Percentiles rank a stretch among this genome's conserved stretches.
Evolutionary conservation across 1,140 invertebrate genomes (phyloP).

Genomic region (Leptinotarsa undecemlineata): DNA sequence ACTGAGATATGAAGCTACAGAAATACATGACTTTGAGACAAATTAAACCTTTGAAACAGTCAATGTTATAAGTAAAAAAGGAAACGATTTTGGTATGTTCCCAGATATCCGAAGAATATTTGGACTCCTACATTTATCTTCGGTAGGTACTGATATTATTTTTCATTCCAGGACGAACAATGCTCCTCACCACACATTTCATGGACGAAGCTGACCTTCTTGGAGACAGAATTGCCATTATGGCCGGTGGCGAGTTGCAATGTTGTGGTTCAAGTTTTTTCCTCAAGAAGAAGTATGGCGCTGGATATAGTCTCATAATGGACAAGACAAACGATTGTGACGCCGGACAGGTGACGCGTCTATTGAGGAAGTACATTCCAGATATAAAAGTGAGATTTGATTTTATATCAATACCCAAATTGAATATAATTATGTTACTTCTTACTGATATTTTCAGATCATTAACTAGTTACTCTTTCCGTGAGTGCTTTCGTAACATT

Average conservation of each 20-base stretch:
- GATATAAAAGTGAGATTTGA: constrained; percentile 39
- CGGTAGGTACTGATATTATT: neutral
- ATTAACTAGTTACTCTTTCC: no score
- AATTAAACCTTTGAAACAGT: no score
- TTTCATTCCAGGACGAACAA: constrained; percentile 62
- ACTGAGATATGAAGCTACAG: no score
- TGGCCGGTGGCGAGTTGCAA: constrained; percentile 79
- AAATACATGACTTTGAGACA: no score
- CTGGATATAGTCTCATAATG: constrained; percentile 65
- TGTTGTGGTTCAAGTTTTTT: constrained; percentile 86
- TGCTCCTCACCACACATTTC: constrained; percentile 94
- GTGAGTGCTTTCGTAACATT: no score
- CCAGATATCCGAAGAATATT: neutral
- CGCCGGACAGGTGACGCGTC: constrained; percentile 47
- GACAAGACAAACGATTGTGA: constrained; percentile 61
- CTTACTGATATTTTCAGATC: neutral
- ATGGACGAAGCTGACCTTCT: constrained; percentile 97
- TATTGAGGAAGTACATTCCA: constrained; percentile 42
- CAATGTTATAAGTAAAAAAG: no score
- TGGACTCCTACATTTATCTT: neutral
- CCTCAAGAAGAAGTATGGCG: constrained; percentile 84
- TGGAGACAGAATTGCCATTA: constrained; percentile 90
- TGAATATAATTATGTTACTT: neutral
- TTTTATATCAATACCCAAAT: no score
- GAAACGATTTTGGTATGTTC: neutral